Conservation (phyloP, 1,140 invertebrate species). For the Dreissena polymorpha region DNA sequence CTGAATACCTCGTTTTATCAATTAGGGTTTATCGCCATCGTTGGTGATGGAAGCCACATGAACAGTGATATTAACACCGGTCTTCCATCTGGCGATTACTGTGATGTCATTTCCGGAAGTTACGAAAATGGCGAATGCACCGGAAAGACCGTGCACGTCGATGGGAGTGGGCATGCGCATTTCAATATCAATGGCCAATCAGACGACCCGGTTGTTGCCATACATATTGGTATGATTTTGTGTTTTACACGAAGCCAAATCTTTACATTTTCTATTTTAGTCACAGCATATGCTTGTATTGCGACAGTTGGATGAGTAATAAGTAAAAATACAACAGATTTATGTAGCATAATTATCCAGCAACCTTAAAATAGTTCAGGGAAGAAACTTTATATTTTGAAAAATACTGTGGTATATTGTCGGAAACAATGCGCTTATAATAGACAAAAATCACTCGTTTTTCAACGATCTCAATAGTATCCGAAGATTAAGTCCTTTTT, state of each 20-base stretch:
- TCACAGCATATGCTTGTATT: too few relatives aligned
- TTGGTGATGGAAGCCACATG: slow-evolving; percentile 61
- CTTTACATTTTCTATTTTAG: too few relatives aligned
- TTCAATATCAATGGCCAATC: slow-evolving; percentile 83
- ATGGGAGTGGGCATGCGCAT: slow-evolving; percentile 83
- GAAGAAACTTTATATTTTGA: too few relatives aligned
- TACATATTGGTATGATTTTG: slow-evolving; percentile 84
- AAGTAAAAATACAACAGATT: too few relatives aligned
- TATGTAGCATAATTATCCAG: too few relatives aligned
- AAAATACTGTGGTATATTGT: too few relatives aligned
- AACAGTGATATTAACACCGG: slow-evolving; percentile 85
- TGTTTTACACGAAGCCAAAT: neutral
- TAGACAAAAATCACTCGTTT: too few relatives aligned
- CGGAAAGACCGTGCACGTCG: slow-evolving; percentile 86
- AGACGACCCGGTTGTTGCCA: slow-evolving; percentile 89
- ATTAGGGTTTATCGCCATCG: slow-evolving; percentile 70
- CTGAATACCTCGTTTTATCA: neutral
- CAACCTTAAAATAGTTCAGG: too few relatives aligned
- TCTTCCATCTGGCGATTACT: slow-evolving; percentile 89
- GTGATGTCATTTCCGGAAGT: slow-evolving; percentile 90
- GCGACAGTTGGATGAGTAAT: too few relatives aligned
- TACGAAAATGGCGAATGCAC: slow-evolving; percentile 84
- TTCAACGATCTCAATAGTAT: too few relatives aligned
- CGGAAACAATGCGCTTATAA: too few relatives aligned
- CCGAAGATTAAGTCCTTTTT: too few relatives aligned